Base-by-base conservation (phyloP, 1,140 invertebrate species). In the Homalodisca vitripennis region DNA sequence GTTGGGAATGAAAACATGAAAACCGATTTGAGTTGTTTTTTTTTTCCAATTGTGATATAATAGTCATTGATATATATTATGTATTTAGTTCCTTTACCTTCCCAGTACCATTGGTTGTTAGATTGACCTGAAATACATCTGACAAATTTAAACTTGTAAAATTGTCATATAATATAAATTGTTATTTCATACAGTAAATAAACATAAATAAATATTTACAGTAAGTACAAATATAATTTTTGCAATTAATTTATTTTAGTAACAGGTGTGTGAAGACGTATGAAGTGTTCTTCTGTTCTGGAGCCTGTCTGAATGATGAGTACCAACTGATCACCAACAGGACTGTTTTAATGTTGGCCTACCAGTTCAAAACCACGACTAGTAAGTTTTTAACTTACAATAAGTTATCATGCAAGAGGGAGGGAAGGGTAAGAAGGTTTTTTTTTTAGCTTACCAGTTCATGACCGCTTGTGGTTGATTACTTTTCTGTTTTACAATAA, bases 251-350 rank as follows among this genome's bases (percentile, higher is more conserved):
- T 53, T 12, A 14, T 6, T 53, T 53, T 53, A 20, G 12, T 60
- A 14, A 13, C 17, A 66, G 41, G 29, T 66, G 65, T 48, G n/a
- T 66, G 27, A 48, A 47, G 12, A 66, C 65, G 24, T 66, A 47
- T 48, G 65, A 66, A 66, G 65, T 66, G n/a, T 30, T 48, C 17
- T 66, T 66, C 41, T 30, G 48, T 12, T 2, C 2, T 2, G 46
- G 46, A 2, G 32, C 12, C 17, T 66, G 65, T 66, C 30, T 22
- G n/a, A 51, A 26, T 2, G n/a, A 26, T 20, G n/a, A 66, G 2
- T 66, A 31, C 46, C 47, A 22, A 3, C 20, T 17, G n/a, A 66
- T 66, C 20, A 3, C 65, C 26, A 3, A 60, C 6, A 30, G 27
- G 29, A 27, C 2, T 2, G 29, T 27, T 12, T 14, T 60, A 26